phyloP scores from a whole-genome alignment of 1,140 invertebrate species.

The Palaemon carinicauda region DNA sequence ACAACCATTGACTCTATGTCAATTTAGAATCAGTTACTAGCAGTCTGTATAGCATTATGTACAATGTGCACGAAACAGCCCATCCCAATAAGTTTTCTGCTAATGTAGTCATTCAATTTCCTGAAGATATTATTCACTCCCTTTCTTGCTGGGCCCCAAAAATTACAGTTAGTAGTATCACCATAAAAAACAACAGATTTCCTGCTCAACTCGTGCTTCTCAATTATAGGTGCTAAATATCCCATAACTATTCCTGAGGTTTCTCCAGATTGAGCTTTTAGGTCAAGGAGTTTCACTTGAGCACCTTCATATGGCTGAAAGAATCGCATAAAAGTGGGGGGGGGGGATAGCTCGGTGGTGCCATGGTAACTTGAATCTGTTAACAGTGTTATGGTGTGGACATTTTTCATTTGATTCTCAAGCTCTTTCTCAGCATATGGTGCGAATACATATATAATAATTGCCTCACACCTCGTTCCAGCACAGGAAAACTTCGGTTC shows the following conservation, averaged over 20 bases:
- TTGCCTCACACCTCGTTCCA: not conserved
- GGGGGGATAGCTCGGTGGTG: not conserved
- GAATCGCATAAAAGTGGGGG: too few species aligned
- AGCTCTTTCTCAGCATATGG: not conserved
- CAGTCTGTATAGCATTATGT: constrained; percentile 9
- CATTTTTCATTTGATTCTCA: not conserved
- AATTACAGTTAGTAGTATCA: too few species aligned
- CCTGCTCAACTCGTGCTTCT: too few species aligned
- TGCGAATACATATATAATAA: not conserved
- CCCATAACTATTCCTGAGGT: not conserved
- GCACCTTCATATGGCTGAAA: not conserved
- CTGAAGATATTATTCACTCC: constrained; percentile 16
- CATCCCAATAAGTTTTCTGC: constrained; percentile 6
- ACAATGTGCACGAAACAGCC: constrained; percentile 7
- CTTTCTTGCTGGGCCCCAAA: constrained; percentile 11
- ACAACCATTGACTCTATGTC: not conserved
- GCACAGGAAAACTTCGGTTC: not conserved
- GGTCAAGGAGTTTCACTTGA: constrained; percentile 1
- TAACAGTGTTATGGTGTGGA: not conserved
- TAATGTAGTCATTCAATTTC: constrained; percentile 5
- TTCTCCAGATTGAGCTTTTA: not conserved
- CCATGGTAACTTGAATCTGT: constrained; percentile 12
- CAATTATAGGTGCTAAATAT: not conserved
- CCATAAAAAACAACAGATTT: not conserved
- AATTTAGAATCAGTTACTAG: too few species aligned